A percentile compares a stretch with the other conserved stretches of the same genome.
phyloP scores from a whole-genome alignment of 1,140 invertebrate species.

The Magallana ariakensis region DNA sequence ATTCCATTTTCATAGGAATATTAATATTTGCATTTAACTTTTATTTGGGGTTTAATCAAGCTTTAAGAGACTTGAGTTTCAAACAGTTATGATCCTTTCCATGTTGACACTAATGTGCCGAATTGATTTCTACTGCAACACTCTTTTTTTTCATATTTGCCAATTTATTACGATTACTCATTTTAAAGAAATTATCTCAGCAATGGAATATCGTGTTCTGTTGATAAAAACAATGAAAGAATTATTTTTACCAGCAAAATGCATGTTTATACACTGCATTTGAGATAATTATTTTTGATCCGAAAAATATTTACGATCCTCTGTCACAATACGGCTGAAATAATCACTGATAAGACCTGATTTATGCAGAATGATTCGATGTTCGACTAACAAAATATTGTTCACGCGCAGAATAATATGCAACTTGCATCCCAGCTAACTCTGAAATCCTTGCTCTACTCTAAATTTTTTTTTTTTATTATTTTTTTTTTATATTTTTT shows the following conservation, averaged over 20 bases:
- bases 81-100: neutral
- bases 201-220: slow-evolving; percentile 12
- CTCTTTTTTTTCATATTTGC: slow-evolving; percentile 24
- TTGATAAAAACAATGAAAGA: slow-evolving; percentile 35
- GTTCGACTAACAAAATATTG: neutral
- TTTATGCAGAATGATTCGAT: neutral
- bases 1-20: neutral
- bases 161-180: slow-evolving; percentile 34
- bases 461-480: too few species aligned
- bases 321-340: neutral
- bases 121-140: slow-evolving; percentile 32
- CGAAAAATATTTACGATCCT: slow-evolving; percentile 20
- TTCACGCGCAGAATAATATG: neutral
- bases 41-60: slow-evolving; percentile 12
- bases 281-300: slow-evolving; percentile 21
- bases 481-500: neutral
- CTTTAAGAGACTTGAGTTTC: slow-evolving; percentile 9
- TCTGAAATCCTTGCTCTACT: too few species aligned
- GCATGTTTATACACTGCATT: slow-evolving; percentile 27
- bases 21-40: slow-evolving; percentile 18
- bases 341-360: slow-evolving; percentile 19
- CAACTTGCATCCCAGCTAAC: neutral
- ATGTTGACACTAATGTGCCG: slow-evolving; percentile 10
- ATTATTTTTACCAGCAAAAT: slow-evolving; percentile 28
- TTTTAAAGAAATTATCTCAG: slow-evolving; percentile 29